phyloP scores from a whole-genome alignment of 1,140 invertebrate species.

The Papilio glaucus region DNA sequence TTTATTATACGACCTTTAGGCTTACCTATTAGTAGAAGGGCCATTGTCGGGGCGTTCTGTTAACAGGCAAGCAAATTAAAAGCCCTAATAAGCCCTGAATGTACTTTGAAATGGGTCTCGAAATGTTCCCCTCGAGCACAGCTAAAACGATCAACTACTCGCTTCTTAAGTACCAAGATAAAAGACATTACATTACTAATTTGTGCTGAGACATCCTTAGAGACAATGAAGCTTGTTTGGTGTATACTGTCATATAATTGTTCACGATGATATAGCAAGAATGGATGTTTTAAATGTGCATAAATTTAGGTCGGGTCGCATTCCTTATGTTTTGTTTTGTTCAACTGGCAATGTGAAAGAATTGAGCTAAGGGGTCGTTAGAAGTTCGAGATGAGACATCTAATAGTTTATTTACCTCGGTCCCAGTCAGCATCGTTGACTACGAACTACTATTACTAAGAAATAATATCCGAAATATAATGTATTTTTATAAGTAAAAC shows the following conservation, averaged over 20 bases:
- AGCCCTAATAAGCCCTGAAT: conserved; percentile 13
- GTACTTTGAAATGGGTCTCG: conserved; percentile 13
- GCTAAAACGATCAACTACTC: conserved; percentile 24
- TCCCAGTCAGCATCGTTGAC: no score
- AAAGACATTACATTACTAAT: conserved; percentile 28
- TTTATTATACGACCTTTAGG: conserved; percentile 24
- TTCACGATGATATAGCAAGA: conserved; percentile 56
- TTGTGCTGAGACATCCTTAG: conserved; percentile 10
- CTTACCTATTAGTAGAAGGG: conserved; percentile 25
- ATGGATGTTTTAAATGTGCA: conserved; percentile 54
- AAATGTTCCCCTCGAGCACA: conserved; percentile 22
- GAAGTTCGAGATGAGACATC: no score
- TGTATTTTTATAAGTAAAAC: no score
- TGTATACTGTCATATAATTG: conserved; percentile 57
- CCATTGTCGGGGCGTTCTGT: conserved; percentile 16
- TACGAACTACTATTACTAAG: no score
- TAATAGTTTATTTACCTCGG: no score
- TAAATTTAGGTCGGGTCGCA: conserved; percentile 47
- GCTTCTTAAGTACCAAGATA: conserved; percentile 25
- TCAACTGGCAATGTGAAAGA: conserved; percentile 3
- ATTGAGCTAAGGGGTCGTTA: background rate
- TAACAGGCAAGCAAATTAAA: conserved; percentile 21
- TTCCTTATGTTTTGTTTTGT: conserved; percentile 41
- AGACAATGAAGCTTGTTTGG: conserved; percentile 39
- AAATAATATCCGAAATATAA: no score